Conservation (phyloP, 2,797 vertebrate genomes). For the Hypotaenidia okinawae region DNA sequence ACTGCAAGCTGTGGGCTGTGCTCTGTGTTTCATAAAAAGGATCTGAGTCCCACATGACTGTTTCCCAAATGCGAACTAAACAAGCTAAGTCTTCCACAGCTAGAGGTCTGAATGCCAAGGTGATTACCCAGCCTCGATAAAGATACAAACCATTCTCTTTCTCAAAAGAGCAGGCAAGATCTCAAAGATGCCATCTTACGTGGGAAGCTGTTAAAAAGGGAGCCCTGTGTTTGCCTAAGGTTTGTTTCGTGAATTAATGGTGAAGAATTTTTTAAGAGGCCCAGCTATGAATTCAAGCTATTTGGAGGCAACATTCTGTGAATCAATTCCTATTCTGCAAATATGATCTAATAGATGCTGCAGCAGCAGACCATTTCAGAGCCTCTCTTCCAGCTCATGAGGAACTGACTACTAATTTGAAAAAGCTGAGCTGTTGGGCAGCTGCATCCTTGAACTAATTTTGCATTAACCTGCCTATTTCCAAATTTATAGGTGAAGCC, state of each 20-base stretch:
- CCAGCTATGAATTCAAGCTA: background rate
- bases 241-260: background rate
- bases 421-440: background rate
- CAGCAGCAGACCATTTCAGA: background rate
- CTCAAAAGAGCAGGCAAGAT: background rate
- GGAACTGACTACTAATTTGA: background rate
- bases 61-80: background rate
- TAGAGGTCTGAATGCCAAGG: background rate
- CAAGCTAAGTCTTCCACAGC: background rate
- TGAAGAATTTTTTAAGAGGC: background rate
- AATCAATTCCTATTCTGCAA: background rate
- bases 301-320: background rate
- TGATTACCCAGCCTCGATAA: background rate
- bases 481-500: background rate
- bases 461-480: background rate
- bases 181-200: background rate
- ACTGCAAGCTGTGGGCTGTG: background rate
- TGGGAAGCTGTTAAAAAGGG: background rate
- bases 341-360: background rate
- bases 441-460: background rate
- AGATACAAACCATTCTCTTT: background rate
- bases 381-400: background rate
- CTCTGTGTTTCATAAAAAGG: constrained; percentile 7
- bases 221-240: background rate
- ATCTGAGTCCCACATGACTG: background rate